Base-by-base conservation (phyloP, 2,113 vertebrate species). In the Trachemys scripta region DNA sequence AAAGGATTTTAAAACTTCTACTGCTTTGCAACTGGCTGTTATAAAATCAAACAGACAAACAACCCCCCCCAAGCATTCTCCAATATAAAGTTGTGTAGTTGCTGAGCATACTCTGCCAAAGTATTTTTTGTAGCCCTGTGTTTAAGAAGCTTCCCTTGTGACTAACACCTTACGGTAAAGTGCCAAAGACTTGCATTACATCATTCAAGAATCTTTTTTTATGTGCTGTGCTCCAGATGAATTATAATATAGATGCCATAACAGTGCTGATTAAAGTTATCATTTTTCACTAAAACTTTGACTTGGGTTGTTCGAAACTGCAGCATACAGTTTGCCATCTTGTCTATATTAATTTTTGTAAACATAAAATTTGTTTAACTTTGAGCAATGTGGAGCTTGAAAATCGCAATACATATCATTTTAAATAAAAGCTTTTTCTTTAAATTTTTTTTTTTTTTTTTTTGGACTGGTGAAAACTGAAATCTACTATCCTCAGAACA, bases 71-170 rank as follows among this genome's bases (percentile, higher is more conserved):
- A 54, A 2, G 53, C 87, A 42, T 25, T 42, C 38, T 69, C 16
- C 35, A 59, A 13, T 49, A 19, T 85, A 54, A 24, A 51, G 31
- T 51, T 17, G 35, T 51, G 17, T 35, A 35, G 24, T 24, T 69
- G 82, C 17, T 56, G 35, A 75, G 19, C 51, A 25, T 5, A 1
- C 45, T 80, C 20, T 56, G 17, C 27, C 54, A 0, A 0, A 0
- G 72, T 22, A 51, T 51, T 80, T 50, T 80, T 51, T 80, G 49
- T 51, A 80, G 17, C 16, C 17, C 31, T 80, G 79, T 50, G 53
- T 82, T 54, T 54, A 54, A 38, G 62, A 82, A n/a, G 31, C 22
- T 54, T 38, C 20, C 5, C 13, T 38, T 54, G 11, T 82, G 51
- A n/a, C 35, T 54, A n/a, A 38, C 35, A 69, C 8, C 31, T 54